Conservation (phyloP, 2,113 vertebrate genomes). For the human (Homo sapiens) region DNA sequence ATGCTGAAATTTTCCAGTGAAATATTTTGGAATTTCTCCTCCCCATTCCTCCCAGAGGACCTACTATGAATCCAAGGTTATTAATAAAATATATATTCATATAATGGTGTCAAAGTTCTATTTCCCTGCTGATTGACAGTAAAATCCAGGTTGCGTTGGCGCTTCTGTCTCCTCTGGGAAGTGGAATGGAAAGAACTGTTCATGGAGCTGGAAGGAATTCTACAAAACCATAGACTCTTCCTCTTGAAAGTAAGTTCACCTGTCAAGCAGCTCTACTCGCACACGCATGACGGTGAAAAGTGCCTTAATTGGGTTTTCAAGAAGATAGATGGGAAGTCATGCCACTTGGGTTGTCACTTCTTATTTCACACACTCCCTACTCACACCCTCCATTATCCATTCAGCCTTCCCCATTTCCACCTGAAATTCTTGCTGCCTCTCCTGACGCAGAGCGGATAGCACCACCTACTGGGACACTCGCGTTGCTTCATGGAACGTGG, state of each 20-base stretch:
- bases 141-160: not conserved
- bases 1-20: too few species aligned
- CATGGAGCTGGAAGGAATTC: not conserved
- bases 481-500: accelerated
- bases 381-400: accelerated
- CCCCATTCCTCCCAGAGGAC: not conserved
- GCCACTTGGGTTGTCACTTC: too few species aligned
- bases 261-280: not conserved
- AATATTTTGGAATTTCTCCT: not conserved
- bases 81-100: not conserved
- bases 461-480: not conserved
- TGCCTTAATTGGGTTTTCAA: too few species aligned
- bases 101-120: accelerated
- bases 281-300: accelerated
- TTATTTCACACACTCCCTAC: accelerated
- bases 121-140: not conserved
- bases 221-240: too few species aligned
- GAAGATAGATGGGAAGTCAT: accelerated
- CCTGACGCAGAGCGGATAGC: not conserved
- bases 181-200: not conserved
- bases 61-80: not conserved
- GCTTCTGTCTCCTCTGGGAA: not conserved
- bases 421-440: not conserved
- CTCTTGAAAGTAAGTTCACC: not conserved
- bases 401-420: too few species aligned